Evolutionary conservation across 2,888 invertebrate genomes (phyloP).

Genomic region (Apodemia zela): DNA sequence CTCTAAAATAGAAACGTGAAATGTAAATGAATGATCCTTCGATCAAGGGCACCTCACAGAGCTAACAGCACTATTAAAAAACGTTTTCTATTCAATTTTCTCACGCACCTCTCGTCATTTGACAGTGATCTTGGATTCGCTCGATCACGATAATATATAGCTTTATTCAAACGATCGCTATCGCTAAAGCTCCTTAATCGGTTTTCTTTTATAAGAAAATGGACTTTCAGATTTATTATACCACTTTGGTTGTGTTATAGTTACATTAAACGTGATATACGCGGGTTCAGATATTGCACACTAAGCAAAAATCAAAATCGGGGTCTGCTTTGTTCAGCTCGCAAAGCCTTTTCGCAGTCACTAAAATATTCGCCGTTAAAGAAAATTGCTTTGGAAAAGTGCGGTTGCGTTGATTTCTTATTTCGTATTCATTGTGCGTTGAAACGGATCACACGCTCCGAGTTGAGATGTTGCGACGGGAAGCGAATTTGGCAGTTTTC

Average conservation of each 20-base stretch:
- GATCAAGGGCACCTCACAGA: slow-evolving; percentile 58
- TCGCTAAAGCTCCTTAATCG: slow-evolving; percentile 78
- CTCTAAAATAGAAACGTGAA: slow-evolving; percentile 19
- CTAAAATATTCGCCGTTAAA: slow-evolving; percentile 67
- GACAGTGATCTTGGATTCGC: slow-evolving; percentile 69
- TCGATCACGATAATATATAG: slow-evolving; percentile 80
- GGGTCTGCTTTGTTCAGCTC: slow-evolving; percentile 62
- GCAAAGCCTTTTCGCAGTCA: slow-evolving; percentile 48
- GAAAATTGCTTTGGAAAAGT: slow-evolving; percentile 68
- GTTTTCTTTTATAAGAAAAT: slow-evolving; percentile 79
- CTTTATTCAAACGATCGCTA: slow-evolving; percentile 76
- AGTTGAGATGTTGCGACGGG: slow-evolving; percentile 44
- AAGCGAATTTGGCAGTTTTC: slow-evolving; percentile 36
- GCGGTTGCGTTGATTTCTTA: slow-evolving; percentile 72
- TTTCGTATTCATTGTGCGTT: slow-evolving; percentile 73
- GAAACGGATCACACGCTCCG: slow-evolving; percentile 58
- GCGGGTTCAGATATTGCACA: slow-evolving; percentile 62
- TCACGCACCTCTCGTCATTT: slow-evolving; percentile 72
- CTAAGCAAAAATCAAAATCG: slow-evolving; percentile 69
- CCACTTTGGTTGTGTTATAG: slow-evolving; percentile 68
- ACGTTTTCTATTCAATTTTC: slow-evolving; percentile 72
- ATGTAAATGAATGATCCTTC: slow-evolving; percentile 48
- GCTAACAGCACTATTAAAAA: slow-evolving; percentile 45
- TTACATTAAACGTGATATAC: slow-evolving; percentile 67
- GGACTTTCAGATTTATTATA: slow-evolving; percentile 75